Evolutionary conservation across 2,113 vertebrate genomes (phyloP).

Genomic region (Toxostoma redivivum): DNA sequence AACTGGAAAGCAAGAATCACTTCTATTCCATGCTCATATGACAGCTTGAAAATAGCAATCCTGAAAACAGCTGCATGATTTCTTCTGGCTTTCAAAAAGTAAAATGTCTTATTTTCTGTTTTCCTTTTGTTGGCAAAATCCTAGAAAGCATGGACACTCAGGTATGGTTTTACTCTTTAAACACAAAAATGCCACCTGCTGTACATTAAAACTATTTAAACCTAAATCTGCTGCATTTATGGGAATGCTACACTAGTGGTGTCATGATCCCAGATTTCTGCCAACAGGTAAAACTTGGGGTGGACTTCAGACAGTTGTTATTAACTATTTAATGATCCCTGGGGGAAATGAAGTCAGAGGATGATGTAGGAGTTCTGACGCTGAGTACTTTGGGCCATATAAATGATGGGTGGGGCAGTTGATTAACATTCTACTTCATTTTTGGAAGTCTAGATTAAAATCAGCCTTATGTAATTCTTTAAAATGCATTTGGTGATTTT

Average conservation of each 20-base stretch:
- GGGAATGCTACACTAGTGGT: not conserved
- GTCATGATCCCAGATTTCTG: not conserved
- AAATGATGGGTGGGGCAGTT: not conserved
- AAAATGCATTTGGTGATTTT: conserved; percentile 2
- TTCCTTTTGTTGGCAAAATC: conserved; percentile 13
- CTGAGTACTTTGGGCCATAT: not conserved
- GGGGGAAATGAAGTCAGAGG: conserved; percentile 26
- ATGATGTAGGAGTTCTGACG: not conserved
- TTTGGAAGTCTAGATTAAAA: conserved; percentile 37
- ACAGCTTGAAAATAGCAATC: not conserved
- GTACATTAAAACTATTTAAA: not conserved
- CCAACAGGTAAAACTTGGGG: not conserved
- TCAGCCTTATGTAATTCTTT: conserved; percentile 20
- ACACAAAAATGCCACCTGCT: conserved; percentile 23
- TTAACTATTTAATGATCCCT: conserved; percentile 18
- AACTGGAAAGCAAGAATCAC: not conserved
- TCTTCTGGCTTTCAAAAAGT: not conserved
- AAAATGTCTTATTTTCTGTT: not conserved
- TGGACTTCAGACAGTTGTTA: conserved; percentile 8
- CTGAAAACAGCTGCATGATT: conserved; percentile 13
- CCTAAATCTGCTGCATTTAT: not conserved
- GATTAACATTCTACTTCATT: conserved; percentile 8
- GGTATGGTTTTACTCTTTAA: conserved; percentile 16
- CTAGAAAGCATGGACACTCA: conserved; percentile 23
- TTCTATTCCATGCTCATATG: not conserved